Conservation (phyloP, 2,797 vertebrate genomes). For the Moxostoma hubbsi region DNA sequence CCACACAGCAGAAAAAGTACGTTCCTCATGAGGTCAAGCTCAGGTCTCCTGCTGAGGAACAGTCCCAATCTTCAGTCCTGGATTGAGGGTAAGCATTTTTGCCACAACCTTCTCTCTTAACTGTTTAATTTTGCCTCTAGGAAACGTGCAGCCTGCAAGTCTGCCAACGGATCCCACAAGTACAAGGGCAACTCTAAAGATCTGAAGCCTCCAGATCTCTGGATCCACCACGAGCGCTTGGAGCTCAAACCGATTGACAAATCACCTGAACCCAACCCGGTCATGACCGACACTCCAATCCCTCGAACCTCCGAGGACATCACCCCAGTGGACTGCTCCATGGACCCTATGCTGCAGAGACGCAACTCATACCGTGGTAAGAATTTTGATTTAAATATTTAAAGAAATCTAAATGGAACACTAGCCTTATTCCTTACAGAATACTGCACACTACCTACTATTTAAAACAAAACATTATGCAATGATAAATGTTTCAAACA, state of each 20-base stretch:
- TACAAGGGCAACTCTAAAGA: slow-evolving; percentile 98
- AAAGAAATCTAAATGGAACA: too few species aligned
- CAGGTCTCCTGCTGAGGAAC: not conserved
- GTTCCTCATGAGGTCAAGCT: slow-evolving; percentile 24
- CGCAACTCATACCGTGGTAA: slow-evolving; percentile 95
- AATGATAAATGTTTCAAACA: too few species aligned
- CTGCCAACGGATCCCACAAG: slow-evolving; percentile 94
- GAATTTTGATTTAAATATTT: slow-evolving; percentile 36
- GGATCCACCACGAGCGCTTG: slow-evolving; percentile 97
- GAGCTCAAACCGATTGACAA: slow-evolving; percentile 98
- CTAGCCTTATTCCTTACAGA: too few species aligned
- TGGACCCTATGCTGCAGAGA: slow-evolving; percentile 92
- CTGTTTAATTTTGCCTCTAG: slow-evolving; percentile 66
- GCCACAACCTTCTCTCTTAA: not conserved
- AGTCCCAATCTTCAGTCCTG: not conserved
- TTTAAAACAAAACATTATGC: too few species aligned
- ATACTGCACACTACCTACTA: too few species aligned
- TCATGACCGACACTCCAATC: slow-evolving; percentile 97
- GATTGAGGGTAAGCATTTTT: not conserved
- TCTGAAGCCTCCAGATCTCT: slow-evolving; percentile 96
- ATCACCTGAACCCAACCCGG: slow-evolving; percentile 94
- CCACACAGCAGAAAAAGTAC: slow-evolving; percentile 97
- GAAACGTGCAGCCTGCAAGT: slow-evolving; percentile 95
- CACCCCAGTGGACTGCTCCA: slow-evolving; percentile 88
- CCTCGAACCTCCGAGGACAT: slow-evolving; percentile 96